Evolutionary conservation across 1,140 invertebrate species (phyloP).

Genomic region (Meloidogyne exigua): DNA sequence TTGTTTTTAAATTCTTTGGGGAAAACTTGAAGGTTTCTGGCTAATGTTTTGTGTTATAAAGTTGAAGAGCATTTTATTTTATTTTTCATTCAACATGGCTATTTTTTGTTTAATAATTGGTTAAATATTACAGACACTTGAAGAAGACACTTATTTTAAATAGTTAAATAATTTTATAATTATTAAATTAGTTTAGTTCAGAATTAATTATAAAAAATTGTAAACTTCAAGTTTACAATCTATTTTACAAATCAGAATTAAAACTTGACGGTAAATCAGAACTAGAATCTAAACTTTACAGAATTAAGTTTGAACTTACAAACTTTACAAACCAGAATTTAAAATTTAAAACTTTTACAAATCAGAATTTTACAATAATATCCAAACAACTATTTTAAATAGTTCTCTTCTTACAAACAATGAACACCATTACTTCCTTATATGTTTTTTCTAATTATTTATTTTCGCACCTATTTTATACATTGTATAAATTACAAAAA

Average conservation of each 20-base stretch:
- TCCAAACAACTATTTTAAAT: background rate
- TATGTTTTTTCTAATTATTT: background rate
- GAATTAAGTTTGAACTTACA: too few species aligned
- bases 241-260: background rate
- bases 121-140: background rate
- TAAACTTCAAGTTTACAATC: background rate
- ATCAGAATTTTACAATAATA: background rate
- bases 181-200: background rate
- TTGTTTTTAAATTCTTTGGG: conserved; percentile 2
- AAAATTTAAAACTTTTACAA: background rate
- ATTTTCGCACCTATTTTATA: background rate
- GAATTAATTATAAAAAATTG: background rate
- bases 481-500: background rate
- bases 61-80: background rate
- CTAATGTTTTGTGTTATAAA: background rate
- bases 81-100: background rate
- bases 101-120: background rate
- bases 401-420: background rate
- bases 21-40: background rate
- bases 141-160: background rate
- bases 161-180: background rate
- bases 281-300: too few species aligned
- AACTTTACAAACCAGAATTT: background rate
- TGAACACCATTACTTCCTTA: background rate
- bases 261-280: background rate